These are phyloP conservation scores for Cerceris rybyensis DNA, from an alignment of 2,888 invertebrate genomes.

Conservation along the genomic window DNA sequence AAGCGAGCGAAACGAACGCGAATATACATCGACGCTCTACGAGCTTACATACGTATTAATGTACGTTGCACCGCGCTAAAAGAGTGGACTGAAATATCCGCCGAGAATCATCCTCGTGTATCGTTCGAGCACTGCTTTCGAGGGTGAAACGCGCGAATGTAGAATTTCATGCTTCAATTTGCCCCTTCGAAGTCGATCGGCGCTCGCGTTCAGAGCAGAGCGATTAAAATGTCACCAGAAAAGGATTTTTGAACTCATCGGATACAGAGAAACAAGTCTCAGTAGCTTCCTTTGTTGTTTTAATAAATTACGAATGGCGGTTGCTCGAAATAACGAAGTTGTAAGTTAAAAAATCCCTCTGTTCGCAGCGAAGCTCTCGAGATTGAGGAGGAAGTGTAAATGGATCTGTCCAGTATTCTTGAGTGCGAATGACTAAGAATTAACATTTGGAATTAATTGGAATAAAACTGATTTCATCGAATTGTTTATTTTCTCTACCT, in stretches of 20 bases:
- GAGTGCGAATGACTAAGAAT: too few species aligned
- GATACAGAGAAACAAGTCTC: too few species aligned
- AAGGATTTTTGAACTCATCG: too few species aligned
- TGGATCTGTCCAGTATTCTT: too few species aligned
- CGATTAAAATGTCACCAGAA: not conserved
- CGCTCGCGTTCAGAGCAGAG: not conserved
- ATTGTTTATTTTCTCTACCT: too few species aligned
- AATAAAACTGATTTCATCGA: too few species aligned
- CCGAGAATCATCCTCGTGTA: slow-evolving; percentile 54
- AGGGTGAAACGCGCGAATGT: not conserved
- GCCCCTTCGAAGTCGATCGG: not conserved
- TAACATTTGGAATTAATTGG: too few species aligned
- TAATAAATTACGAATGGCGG: not conserved
- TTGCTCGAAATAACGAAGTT: not conserved
- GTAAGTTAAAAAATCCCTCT: not conserved
- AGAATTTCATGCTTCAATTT: not conserved
- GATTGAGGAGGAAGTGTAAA: too few species aligned
- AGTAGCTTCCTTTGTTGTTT: too few species aligned
- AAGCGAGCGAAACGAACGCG: slow-evolving; percentile 44
- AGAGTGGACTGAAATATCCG: slow-evolving; percentile 64
- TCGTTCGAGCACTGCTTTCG: slow-evolving; percentile 31
- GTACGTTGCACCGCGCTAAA: slow-evolving; percentile 41
- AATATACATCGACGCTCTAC: slow-evolving; percentile 49
- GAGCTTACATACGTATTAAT: slow-evolving; percentile 47
- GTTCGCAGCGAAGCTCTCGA: not conserved